A percentile compares a stretch with the other conserved stretches of the same genome.
Evolutionary conservation across 1,140 invertebrate genomes (phyloP).

Genomic region (Teleogryllus occipitalis): DNA sequence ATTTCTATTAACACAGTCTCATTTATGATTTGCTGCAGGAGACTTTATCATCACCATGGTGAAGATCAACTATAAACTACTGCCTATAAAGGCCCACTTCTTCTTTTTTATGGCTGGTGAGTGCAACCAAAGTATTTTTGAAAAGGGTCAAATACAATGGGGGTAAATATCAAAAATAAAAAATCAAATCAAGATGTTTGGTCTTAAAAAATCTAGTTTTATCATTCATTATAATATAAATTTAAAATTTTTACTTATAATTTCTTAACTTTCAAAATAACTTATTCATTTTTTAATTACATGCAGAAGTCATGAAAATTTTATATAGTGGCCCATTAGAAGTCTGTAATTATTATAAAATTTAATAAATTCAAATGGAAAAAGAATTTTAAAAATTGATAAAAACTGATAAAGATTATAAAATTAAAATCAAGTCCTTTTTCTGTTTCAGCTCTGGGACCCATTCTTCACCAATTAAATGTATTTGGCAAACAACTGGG

Average conservation of each 20-base stretch:
- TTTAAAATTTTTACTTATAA: not conserved
- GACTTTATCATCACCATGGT: not conserved
- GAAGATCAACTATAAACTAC: constrained; percentile 51
- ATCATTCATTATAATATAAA: not conserved
- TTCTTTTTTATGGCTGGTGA: constrained; percentile 74
- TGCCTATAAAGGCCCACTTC: constrained; percentile 71
- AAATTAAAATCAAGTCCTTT: not conserved
- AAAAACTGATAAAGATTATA: too few relatives aligned
- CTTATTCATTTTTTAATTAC: not conserved
- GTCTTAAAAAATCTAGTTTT: not conserved
- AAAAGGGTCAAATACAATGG: too few relatives aligned
- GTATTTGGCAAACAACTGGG: constrained; percentile 67
- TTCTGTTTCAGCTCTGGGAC: constrained; percentile 56
- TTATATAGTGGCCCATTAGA: too few relatives aligned
- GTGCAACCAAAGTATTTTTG: too few relatives aligned
- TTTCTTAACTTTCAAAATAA: not conserved
- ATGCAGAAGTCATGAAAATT: too few relatives aligned
- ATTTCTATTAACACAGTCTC: too few relatives aligned
- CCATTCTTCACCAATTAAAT: constrained; percentile 61
- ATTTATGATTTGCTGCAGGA: not conserved
- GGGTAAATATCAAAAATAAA: not conserved
- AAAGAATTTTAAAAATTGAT: too few relatives aligned
- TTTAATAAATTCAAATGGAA: too few relatives aligned
- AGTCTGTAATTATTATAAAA: too few relatives aligned
- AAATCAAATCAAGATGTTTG: not conserved